phyloP scores from a whole-genome alignment of 2,113 vertebrate genomes.

The Motacilla alba region DNA sequence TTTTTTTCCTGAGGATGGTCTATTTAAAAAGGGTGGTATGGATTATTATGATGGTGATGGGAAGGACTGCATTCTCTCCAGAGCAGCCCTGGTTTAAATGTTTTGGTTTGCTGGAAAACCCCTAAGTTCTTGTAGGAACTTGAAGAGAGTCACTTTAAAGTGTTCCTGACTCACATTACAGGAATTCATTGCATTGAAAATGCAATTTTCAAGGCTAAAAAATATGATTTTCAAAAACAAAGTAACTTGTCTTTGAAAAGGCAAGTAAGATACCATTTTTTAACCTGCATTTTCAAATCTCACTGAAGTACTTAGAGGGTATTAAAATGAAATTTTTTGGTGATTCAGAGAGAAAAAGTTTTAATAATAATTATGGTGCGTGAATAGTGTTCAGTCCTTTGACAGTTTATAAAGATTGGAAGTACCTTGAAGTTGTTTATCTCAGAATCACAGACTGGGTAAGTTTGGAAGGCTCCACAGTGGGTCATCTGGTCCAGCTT shows the following conservation, averaged over 20 bases:
- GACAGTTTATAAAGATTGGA: background rate
- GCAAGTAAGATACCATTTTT: background rate
- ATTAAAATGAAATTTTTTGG: background rate
- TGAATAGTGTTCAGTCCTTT: background rate
- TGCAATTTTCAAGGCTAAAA: background rate
- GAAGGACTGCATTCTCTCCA: background rate
- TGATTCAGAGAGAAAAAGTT: background rate
- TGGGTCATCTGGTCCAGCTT: background rate
- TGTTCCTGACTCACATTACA: background rate
- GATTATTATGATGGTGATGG: background rate
- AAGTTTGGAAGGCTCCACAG: background rate
- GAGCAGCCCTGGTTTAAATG: background rate
- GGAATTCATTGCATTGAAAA: background rate
- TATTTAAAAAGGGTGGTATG: background rate
- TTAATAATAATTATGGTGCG: background rate
- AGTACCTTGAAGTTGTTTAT: background rate
- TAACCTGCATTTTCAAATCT: background rate
- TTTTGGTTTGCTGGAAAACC: background rate
- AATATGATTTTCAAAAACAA: background rate
- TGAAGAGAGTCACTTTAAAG: background rate
- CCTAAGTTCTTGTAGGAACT: background rate
- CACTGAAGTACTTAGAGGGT: background rate
- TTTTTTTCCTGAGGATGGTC: background rate
- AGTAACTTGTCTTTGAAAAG: background rate
- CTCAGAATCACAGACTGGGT: background rate